Base-by-base conservation (phyloP, 92 coral and sea anemone species). In the Hydrozoanthus gracilis region DNA sequence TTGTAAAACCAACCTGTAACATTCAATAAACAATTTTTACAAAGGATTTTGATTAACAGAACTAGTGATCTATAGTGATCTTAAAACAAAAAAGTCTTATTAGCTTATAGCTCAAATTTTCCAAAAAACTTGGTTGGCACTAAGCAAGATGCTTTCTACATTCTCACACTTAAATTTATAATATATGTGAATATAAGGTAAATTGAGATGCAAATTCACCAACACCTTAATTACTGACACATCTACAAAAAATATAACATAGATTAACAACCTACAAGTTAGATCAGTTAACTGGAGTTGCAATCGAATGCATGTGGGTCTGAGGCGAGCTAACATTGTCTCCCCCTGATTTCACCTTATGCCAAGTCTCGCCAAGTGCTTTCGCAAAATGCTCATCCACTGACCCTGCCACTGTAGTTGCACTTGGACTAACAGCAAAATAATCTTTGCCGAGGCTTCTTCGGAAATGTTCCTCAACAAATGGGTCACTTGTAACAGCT, bases 321-420 rank as follows among this genome's bases (percentile, higher is more conserved):
- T 94, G 65, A 52, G 75, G 80, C 78, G 91, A 72, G 54, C 90
- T 62, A 20, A 91, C 83, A 84, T 78, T 77, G 58, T 89, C 58
- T 10, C 87, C 80, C 14, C 78, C 84, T 71, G 89, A 51, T 76
- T 87, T 90, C n/a, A 97, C 86, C 82, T 95, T 92, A 58, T 91
- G 91, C 97, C 97, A 97, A 0, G 92, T 92, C 12, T 97, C 97
- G 3, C 99, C 99, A 35, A 97, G 91, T 17, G 99, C 98, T 89
- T 93, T 93, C 3, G 99, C 98, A 92, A 97, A 97, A 83, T 97
- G 99, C 74, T 97, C 99, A 86, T 97, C 99, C 47, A 97, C 99
- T 60, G 99, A 97, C 27, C 97, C 99, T 69, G 95, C 94, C 4
- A 91, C 93, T 18, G 98, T 88, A 73, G 79, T 90, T 45, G 94